Conservation (phyloP, 2,888 invertebrate genomes). For the Apodemia mormo region DNA sequence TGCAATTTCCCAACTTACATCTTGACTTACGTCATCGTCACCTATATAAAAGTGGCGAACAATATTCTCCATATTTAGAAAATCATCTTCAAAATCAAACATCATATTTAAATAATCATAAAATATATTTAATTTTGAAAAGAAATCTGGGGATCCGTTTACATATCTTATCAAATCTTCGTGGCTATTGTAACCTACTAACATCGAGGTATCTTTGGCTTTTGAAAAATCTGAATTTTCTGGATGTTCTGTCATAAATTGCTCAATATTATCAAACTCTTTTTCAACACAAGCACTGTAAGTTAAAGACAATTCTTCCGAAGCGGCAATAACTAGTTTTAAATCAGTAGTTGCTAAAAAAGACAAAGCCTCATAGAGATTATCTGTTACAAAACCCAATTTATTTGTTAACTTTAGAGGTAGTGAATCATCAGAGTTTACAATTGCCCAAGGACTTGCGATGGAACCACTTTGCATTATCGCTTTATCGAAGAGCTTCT, state of each 20-base stretch:
- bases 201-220: slow-evolving; percentile 7
- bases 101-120: neutral
- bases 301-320: neutral
- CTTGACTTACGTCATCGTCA: slow-evolving; percentile 16
- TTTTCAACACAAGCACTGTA: slow-evolving; percentile 7
- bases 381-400: slow-evolving; percentile 45
- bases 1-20: slow-evolving; percentile 11
- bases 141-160: neutral
- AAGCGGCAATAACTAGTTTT: slow-evolving; percentile 6
- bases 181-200: slow-evolving; percentile 16
- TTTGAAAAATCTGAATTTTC: slow-evolving; percentile 3
- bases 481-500: slow-evolving; percentile 51
- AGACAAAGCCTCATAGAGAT: neutral
- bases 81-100: slow-evolving; percentile 9
- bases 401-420: slow-evolving; percentile 47
- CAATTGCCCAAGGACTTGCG: slow-evolving; percentile 38
- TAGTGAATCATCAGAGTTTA: slow-evolving; percentile 41
- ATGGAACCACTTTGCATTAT: slow-evolving; percentile 55
- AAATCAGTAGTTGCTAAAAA: neutral
- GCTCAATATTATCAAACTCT: slow-evolving; percentile 10
- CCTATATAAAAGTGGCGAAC: slow-evolving; percentile 19
- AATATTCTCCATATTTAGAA: slow-evolving; percentile 3
- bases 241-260: slow-evolving; percentile 8
- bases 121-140: slow-evolving; percentile 5
- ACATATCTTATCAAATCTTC: slow-evolving; percentile 14